Evolutionary conservation across 2,888 invertebrate genomes (phyloP).

Genomic region (Elegia similella): DNA sequence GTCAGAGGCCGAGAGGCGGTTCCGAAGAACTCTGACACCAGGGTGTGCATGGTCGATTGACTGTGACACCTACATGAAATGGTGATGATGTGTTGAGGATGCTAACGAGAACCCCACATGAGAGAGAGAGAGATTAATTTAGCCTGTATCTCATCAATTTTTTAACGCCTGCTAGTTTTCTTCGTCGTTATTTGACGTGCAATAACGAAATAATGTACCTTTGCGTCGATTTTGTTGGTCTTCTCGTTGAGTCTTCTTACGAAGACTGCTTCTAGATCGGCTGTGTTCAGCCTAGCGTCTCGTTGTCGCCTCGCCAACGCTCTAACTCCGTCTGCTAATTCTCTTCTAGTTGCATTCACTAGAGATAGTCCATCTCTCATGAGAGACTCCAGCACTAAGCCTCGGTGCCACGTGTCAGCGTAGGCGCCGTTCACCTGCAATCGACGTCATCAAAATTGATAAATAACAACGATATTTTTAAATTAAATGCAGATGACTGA

Average conservation of each 20-base stretch:
- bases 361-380: slow-evolving; percentile 76
- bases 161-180: too few species aligned
- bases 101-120: too few species aligned
- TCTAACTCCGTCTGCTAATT: slow-evolving; percentile 76
- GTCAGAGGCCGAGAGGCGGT: too few species aligned
- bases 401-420: slow-evolving; percentile 82
- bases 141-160: too few species aligned
- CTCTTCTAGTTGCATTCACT: slow-evolving; percentile 77
- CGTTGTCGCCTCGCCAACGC: slow-evolving; percentile 64
- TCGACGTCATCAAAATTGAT: background rate
- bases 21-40: too few species aligned
- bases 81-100: too few species aligned
- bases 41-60: too few species aligned
- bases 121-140: too few species aligned
- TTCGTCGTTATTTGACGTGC: too few species aligned
- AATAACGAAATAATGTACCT: slow-evolving; percentile 40
- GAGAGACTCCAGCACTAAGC: slow-evolving; percentile 67
- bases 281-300: slow-evolving; percentile 57
- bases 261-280: slow-evolving; percentile 62
- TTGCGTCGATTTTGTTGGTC: slow-evolving; percentile 63
- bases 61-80: too few species aligned
- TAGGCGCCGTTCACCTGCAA: slow-evolving; percentile 83
- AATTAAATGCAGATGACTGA: too few species aligned
- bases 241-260: slow-evolving; percentile 62
- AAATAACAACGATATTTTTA: background rate